Conservation (phyloP, 2,888 invertebrate genomes). For the Coelogynopora nodosa region DNA sequence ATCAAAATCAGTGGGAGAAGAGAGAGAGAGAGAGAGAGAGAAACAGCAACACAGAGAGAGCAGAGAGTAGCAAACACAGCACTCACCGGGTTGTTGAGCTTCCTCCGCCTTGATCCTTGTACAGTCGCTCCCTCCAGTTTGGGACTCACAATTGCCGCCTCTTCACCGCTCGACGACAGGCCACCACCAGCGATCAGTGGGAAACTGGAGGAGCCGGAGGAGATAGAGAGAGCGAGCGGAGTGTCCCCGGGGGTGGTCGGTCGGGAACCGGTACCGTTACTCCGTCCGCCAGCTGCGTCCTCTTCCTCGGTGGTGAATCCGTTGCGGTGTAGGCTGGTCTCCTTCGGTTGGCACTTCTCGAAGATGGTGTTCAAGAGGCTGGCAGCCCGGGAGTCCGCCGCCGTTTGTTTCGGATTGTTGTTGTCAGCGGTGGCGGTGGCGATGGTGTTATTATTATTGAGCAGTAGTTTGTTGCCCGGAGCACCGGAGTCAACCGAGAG, state of each 20-base stretch:
- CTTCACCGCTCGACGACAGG: background rate
- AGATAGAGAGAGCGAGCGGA: background rate
- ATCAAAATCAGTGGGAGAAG: no score
- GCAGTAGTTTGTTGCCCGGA: background rate
- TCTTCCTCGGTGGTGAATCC: background rate
- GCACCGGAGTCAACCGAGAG: background rate
- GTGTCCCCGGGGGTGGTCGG: background rate
- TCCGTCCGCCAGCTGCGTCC: no score
- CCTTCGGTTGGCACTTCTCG: background rate
- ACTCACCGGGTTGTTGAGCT: constrained; percentile 11
- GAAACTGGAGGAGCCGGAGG: background rate
- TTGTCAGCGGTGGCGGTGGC: background rate
- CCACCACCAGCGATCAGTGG: background rate
- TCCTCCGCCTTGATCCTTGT: background rate
- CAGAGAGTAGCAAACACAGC: background rate
- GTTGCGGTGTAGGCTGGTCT: background rate
- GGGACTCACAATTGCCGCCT: background rate
- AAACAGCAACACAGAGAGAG: background rate
- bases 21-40: background rate
- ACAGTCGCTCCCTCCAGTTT: background rate
- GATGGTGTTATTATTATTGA: background rate
- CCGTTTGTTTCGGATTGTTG: background rate
- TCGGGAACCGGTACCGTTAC: background rate
- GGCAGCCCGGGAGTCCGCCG: background rate
- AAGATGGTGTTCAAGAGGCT: background rate